A percentile compares a stretch with the other conserved stretches of the same genome.
Evolutionary conservation across 2,888 invertebrate species (phyloP).

Genomic region (Drosophila birchii): DNA sequence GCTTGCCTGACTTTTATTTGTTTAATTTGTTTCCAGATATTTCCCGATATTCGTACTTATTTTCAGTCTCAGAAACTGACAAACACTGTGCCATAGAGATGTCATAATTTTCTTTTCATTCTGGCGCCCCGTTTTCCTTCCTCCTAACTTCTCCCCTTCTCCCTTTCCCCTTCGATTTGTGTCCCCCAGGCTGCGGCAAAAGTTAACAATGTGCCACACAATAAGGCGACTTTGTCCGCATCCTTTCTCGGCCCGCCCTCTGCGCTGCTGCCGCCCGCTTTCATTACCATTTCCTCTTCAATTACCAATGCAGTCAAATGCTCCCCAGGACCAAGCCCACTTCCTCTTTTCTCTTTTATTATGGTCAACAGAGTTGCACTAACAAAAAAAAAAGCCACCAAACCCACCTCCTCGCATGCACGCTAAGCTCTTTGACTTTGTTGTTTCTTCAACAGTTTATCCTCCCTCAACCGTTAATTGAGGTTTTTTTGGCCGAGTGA

Average conservation of each 20-base stretch:
- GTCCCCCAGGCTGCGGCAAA: conserved; percentile 37
- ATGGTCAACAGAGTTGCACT: conserved; percentile 61
- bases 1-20: conserved; percentile 24
- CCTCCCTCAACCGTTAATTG: conserved; percentile 53
- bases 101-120: conserved; percentile 7
- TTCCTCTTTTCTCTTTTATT: conserved; percentile 30
- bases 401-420: not conserved
- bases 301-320: conserved; percentile 46
- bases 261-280: conserved; percentile 9
- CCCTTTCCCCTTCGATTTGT: not conserved
- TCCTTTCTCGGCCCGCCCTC: not conserved
- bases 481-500: conserved; percentile 51
- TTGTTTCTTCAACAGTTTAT: conserved; percentile 44
- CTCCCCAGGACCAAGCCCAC: conserved; percentile 1
- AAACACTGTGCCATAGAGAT: not conserved
- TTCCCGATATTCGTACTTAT: not conserved
- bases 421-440: conserved; percentile 54
- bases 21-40: conserved; percentile 17
- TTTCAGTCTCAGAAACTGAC: conserved; percentile 16
- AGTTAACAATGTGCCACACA: conserved; percentile 47
- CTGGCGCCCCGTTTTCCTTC: not conserved
- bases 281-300: conserved; percentile 48
- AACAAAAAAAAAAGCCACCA: conserved; percentile 18
- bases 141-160: not conserved
- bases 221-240: conserved; percentile 42